Percentiles rank a stretch among this genome's conserved stretches.
phyloP scores from a whole-genome alignment of 2,113 vertebrate genomes.

The Genyomyrus donnyi region DNA sequence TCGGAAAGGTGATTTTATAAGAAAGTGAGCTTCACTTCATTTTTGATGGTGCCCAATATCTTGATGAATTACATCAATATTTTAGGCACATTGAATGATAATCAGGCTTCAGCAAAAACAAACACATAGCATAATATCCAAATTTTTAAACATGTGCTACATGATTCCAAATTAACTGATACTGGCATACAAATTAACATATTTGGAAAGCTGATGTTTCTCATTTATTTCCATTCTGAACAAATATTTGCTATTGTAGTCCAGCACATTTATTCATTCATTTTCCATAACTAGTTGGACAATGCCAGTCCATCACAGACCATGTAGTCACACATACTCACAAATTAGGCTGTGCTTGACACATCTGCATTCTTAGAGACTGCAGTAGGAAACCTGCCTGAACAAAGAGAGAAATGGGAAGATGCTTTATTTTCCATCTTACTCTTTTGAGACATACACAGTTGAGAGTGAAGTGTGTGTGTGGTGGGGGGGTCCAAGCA shows the following conservation, averaged over 20 bases:
- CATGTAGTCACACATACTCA: not conserved
- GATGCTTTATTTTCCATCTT: not conserved
- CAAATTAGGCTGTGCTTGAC: not conserved
- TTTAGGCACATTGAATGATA: not conserved
- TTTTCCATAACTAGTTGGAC: not conserved
- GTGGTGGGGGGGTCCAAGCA: not conserved
- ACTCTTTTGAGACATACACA: not conserved
- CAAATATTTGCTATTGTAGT: not conserved
- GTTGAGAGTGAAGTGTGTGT: not conserved
- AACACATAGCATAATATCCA: not conserved
- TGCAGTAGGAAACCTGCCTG: not conserved
- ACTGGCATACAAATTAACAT: not conserved
- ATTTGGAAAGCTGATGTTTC: not conserved
- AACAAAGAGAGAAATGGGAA: not conserved
- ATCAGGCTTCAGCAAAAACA: not conserved
- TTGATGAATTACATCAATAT: not conserved
- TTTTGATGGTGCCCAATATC: not conserved
- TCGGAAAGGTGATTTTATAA: not conserved
- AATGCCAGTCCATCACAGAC: not conserved
- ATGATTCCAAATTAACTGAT: conserved; percentile 4
- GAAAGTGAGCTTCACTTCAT: not conserved
- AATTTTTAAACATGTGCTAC: not conserved
- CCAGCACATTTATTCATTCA: not conserved
- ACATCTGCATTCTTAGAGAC: not conserved
- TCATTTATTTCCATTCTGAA: not conserved